These are phyloP conservation scores for Melanotaenia duboulayi DNA, from an alignment of 2,113 vertebrate genomes.

Conservation along the genomic window DNA sequence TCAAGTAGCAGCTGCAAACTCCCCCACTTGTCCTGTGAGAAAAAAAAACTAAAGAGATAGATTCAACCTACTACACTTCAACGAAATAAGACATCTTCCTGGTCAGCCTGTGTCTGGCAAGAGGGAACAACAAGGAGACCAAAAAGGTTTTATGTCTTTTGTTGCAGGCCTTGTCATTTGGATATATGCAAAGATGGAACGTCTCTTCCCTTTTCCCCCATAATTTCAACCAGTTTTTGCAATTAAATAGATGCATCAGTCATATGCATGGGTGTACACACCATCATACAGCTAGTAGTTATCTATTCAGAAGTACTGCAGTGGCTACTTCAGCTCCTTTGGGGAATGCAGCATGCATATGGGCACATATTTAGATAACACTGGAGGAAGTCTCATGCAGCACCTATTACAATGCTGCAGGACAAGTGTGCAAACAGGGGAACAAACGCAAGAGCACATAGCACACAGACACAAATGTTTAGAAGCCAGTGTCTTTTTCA, in stretches of 20 bases:
- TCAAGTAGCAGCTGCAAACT: conserved; percentile 78
- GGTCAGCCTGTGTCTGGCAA: conserved; percentile 16
- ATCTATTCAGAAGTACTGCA: conserved; percentile 45
- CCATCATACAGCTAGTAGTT: conserved; percentile 29
- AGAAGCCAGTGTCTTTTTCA: conserved; percentile 16
- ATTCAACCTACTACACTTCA: conserved; percentile 33
- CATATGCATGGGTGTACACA: no score
- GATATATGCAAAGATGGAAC: not conserved
- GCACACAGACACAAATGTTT: conserved; percentile 24
- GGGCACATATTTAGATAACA: conserved; percentile 35
- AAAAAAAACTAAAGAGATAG: conserved; percentile 62
- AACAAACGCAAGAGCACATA: conserved; percentile 24
- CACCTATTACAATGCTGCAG: conserved; percentile 49
- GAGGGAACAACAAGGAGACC: not conserved
- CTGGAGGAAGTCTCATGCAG: conserved; percentile 30
- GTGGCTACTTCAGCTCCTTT: conserved; percentile 33
- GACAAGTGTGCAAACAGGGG: conserved; percentile 13
- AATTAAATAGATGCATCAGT: conserved; percentile 26
- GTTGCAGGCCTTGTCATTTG: not conserved
- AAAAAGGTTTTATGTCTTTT: conserved; percentile 7
- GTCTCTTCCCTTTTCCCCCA: not conserved
- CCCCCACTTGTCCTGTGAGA: conserved; percentile 57
- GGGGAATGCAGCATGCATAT: conserved; percentile 38
- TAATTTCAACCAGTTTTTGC: conserved; percentile 11
- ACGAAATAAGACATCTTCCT: conserved; percentile 18